Evolutionary conservation across 2,888 invertebrate genomes (phyloP).

Genomic region (Conchocele bisecta): DNA sequence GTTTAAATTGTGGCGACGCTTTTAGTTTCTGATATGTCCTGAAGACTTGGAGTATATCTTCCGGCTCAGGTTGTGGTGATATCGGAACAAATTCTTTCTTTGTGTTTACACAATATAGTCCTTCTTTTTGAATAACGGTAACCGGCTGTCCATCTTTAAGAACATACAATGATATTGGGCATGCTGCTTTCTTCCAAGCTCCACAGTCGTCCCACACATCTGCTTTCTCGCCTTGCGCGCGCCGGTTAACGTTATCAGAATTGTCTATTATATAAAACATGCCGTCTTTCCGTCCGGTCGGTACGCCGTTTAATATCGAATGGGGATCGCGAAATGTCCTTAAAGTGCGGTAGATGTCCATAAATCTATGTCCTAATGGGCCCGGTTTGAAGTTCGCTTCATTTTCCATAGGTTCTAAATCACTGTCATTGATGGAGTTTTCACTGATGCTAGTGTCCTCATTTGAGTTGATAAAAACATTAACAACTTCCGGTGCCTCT

Average conservation of each 20-base stretch:
- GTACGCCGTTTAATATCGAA: not conserved
- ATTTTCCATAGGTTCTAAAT: no score
- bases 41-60: not conserved
- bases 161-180: not conserved
- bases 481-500: no score
- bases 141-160: not conserved
- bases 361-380: slow-evolving; percentile 9
- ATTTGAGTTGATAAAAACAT: no score
- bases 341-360: not conserved
- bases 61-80: not conserved
- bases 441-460: no score
- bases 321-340: not conserved
- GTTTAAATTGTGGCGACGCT: slow-evolving; percentile 6
- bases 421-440: no score
- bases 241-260: not conserved
- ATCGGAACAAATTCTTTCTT: slow-evolving; percentile 8
- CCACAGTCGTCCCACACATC: slow-evolving; percentile 21
- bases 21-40: slow-evolving; percentile 9
- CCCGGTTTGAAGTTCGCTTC: not conserved
- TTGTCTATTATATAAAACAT: slow-evolving; percentile 21
- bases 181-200: not conserved
- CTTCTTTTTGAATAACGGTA: no score
- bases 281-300: slow-evolving; percentile 10
- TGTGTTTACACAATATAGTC: slow-evolving; percentile 4
- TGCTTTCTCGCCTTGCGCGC: not conserved